Evolutionary conservation across 2,888 invertebrate genomes (phyloP).

Genomic region (Drosophila sordidula): DNA sequence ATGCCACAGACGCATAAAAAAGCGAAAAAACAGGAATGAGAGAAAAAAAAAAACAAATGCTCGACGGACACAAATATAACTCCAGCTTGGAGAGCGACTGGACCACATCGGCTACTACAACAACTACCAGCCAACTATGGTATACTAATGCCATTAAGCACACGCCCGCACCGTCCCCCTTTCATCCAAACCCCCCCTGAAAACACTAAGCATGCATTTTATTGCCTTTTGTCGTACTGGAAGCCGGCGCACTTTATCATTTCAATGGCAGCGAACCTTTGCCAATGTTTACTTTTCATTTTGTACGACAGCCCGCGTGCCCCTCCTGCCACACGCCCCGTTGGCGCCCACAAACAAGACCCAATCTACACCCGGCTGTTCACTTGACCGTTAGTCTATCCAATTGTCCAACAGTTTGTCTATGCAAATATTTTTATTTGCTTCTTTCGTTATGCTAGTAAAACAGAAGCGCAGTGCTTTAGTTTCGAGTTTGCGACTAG

Average conservation of each 20-base stretch:
- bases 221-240: slow-evolving; percentile 73
- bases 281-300: slow-evolving; percentile 80
- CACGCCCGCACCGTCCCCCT: background rate
- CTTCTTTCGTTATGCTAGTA: slow-evolving; percentile 61
- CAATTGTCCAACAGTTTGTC: slow-evolving; percentile 74
- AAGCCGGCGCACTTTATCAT: slow-evolving; percentile 74
- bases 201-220: slow-evolving; percentile 77
- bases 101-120: slow-evolving; percentile 33
- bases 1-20: slow-evolving; percentile 54
- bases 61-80: slow-evolving; percentile 51
- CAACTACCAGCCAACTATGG: slow-evolving; percentile 12
- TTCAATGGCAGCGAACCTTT: slow-evolving; percentile 64
- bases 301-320: slow-evolving; percentile 28
- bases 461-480: slow-evolving; percentile 21
- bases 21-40: background rate
- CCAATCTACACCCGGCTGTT: slow-evolving; percentile 45
- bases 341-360: slow-evolving; percentile 12
- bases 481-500: background rate
- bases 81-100: slow-evolving; percentile 47
- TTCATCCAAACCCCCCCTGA: slow-evolving; percentile 1
- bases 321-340: background rate
- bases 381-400: slow-evolving; percentile 67
- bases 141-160: slow-evolving; percentile 66
- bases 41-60: slow-evolving; percentile 26
- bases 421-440: slow-evolving; percentile 83